These are phyloP conservation scores for Enteromius radiatus DNA, from an alignment of 2,797 vertebrate genomes.

Conservation along the genomic window DNA sequence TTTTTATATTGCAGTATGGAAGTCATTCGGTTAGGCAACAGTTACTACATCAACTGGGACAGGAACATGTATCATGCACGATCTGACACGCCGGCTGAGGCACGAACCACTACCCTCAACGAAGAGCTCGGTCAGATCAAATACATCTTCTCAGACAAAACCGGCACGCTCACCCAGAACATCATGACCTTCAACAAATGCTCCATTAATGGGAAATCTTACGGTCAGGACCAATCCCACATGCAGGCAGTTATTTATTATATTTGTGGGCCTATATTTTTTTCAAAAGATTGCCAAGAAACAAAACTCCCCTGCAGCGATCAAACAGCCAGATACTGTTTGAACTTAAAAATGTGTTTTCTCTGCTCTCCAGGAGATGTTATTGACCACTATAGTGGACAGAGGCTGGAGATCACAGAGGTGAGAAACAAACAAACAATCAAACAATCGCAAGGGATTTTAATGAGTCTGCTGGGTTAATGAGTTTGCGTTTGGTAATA, in stretches of 20 bases:
- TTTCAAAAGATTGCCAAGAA: background rate
- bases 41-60: constrained; percentile 89
- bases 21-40: constrained; percentile 87
- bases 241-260: background rate
- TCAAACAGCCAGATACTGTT: background rate
- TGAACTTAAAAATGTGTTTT: constrained; percentile 32
- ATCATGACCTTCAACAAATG: constrained; percentile 88
- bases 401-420: constrained; percentile 80
- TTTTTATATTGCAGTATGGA: constrained; percentile 77
- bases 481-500: constrained; percentile 62
- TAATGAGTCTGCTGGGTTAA: background rate
- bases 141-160: constrained; percentile 88
- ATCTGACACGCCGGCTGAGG: constrained; percentile 78
- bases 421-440: constrained; percentile 80
- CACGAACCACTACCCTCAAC: constrained; percentile 84
- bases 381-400: constrained; percentile 74
- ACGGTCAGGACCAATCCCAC: constrained; percentile 70
- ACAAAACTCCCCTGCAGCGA: background rate
- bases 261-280: constrained; percentile 1
- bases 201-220: constrained; percentile 81
- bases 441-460: background rate
- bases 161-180: constrained; percentile 87
- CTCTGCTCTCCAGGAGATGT: constrained; percentile 80
- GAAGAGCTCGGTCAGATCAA: constrained; percentile 88
- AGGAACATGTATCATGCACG: constrained; percentile 81